phyloP scores from a whole-genome alignment of 2,113 vertebrate genomes.

The Microcebus murinus region DNA sequence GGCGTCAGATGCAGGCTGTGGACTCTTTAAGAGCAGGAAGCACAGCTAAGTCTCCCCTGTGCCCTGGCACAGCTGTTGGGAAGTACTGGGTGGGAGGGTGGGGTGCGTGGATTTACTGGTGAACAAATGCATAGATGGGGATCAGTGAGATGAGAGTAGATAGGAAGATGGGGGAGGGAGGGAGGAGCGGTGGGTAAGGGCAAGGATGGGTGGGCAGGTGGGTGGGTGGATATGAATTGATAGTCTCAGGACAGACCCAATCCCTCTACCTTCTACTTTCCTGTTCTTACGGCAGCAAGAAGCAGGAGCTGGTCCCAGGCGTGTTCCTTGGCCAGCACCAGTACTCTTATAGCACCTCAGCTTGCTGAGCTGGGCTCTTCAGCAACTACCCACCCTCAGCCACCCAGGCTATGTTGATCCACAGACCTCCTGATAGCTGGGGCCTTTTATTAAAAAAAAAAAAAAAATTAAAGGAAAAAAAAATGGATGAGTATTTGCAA shows the following conservation, averaged over 20 bases:
- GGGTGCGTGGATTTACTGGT: neutral
- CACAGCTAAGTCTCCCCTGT: neutral
- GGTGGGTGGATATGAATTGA: neutral
- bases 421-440: neutral
- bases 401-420: neutral
- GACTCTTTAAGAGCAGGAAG: neutral
- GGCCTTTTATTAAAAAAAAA: neutral
- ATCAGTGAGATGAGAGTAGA: neutral
- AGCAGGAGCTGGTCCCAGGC: neutral
- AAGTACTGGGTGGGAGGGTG: neutral
- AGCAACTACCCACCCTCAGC: constrained; percentile 28
- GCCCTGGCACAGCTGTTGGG: neutral
- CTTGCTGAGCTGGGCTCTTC: constrained; percentile 41
- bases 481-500: neutral
- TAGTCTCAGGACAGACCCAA: constrained; percentile 41
- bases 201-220: neutral
- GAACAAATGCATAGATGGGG: neutral
- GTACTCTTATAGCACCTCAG: neutral
- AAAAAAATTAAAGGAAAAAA: neutral
- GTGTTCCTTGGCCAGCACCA: constrained; percentile 23
- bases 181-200: neutral
- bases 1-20: neutral
- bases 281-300: constrained; percentile 51
- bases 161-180: neutral
- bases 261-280: constrained; percentile 34